These are phyloP conservation scores for Diarsia rubi DNA, from an alignment of 2,888 invertebrate genomes.

Conservation along the genomic window DNA sequence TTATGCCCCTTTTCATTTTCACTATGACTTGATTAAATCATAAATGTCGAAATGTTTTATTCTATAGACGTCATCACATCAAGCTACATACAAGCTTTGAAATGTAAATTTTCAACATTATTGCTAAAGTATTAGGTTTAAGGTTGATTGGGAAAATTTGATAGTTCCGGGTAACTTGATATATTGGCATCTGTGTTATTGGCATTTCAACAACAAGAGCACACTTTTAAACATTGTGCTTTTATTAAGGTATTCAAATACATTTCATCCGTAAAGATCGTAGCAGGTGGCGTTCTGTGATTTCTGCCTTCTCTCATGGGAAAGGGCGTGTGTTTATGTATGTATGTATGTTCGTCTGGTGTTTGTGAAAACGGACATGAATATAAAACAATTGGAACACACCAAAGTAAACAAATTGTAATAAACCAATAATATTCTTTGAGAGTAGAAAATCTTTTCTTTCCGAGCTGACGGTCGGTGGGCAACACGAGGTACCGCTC, in stretches of 20 bases:
- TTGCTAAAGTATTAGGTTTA: too few relatives aligned
- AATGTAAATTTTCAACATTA: too few relatives aligned
- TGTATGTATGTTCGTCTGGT: too few relatives aligned
- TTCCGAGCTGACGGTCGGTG: slow-evolving; percentile 14
- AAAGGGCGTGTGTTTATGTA: too few relatives aligned
- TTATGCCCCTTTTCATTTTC: neutral
- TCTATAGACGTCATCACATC: neutral
- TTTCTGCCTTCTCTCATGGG: too few relatives aligned
- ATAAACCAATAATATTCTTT: slow-evolving; percentile 31
- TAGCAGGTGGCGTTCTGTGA: too few relatives aligned
- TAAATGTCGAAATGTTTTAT: neutral
- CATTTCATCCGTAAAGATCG: neutral
- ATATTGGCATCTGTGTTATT: too few relatives aligned
- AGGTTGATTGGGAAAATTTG: too few relatives aligned
- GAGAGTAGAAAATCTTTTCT: slow-evolving; percentile 40
- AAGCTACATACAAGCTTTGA: too few relatives aligned
- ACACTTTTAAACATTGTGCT: neutral
- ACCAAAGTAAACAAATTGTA: slow-evolving; percentile 24
- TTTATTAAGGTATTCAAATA: neutral
- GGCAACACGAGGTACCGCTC: slow-evolving; percentile 24
- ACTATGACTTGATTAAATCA: neutral
- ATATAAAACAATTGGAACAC: neutral
- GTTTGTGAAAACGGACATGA: neutral
- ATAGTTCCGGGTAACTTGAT: too few relatives aligned
- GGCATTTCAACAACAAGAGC: neutral